Evolutionary conservation across 2,113 vertebrate genomes (phyloP), one percentile per base, ranked within the genome.

Genomic region (Pelecanus crispus): DNA sequence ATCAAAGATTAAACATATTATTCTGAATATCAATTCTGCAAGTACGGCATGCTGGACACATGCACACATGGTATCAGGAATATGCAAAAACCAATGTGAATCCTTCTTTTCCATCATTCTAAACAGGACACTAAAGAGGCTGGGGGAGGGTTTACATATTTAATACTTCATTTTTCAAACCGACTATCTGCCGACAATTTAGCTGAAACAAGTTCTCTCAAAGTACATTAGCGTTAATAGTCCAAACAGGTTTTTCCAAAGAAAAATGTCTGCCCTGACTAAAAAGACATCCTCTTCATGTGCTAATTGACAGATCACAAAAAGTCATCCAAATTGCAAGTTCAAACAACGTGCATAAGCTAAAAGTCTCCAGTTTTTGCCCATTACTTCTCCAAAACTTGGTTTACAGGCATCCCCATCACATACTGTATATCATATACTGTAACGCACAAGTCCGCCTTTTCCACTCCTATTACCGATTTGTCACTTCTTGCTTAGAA

Each of bases 401-500:
- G 31, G 50, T 38, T 86, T 70, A 40, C 3, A 56, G 62, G 17
- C 2, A 0, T 25, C 11, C 26, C 49, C 42, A 47, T 20, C 19
- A 7, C 0, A 12, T 17, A 14, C 6, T 13, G 10, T 4, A 0
- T 29, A 59, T 25, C 32, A 9, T 2, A 17, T 0, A 3, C 7
- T 10, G 10, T 5, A 65, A 78, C 0, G 2, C 25, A 74, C 4
- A 91, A 72, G 80, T 15, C 29, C 53, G 67, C 56, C 28, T 88
- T 81, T 56, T 45, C 74, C 45, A 9, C 13, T 45, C 17, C n/a
- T 29, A 2, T 7, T 5, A 7, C 5, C 4, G 13, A 75, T 62
- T 10, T 65, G 11, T 10, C 73, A 50, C 59, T 77, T 92, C 34
- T 34, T 1, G 11, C 3, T 89, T 25, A 25, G 20, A 49, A 80